Conservation (phyloP, 2,888 invertebrate species). For the Brachynemurus nebulosus region DNA sequence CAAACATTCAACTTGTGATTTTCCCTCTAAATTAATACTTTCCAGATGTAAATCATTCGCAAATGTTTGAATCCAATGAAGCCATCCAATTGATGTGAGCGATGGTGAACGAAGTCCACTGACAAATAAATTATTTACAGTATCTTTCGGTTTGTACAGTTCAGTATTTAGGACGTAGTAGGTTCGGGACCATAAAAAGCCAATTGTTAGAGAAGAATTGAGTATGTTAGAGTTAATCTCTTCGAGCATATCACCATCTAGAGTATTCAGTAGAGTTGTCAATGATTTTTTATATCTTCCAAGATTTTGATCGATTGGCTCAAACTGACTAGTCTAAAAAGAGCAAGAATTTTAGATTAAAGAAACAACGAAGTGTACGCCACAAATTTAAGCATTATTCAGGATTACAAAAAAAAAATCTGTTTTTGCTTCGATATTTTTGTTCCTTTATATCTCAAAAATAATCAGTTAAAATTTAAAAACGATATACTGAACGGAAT, state of each 20-base stretch:
- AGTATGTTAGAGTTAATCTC: constrained; percentile 20
- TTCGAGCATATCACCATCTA: constrained; percentile 19
- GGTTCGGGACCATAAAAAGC: constrained; percentile 24
- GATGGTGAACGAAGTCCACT: neutral
- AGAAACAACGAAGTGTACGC: neutral
- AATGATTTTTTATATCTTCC: constrained; percentile 23
- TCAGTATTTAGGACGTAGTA: constrained; percentile 21
- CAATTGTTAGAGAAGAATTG: constrained; percentile 17
- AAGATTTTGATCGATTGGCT: constrained; percentile 22
- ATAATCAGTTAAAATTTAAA: too few species aligned
- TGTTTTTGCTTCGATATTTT: too few species aligned
- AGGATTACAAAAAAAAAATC: too few species aligned
- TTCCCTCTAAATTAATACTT: constrained; percentile 17
- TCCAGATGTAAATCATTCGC: constrained; percentile 21
- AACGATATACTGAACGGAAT: too few species aligned
- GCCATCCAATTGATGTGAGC: constrained; percentile 4
- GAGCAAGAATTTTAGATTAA: neutral
- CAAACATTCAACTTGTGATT: constrained; percentile 20
- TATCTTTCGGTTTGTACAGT: constrained; percentile 12
- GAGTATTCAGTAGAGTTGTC: constrained; percentile 20
- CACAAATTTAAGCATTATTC: neutral
- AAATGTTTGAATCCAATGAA: constrained; percentile 27
- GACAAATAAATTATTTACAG: neutral
- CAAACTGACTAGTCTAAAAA: constrained; percentile 29
- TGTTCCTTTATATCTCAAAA: too few species aligned